Conservation (phyloP, 2,888 invertebrate genomes). For the Agapetus fuscipes region DNA sequence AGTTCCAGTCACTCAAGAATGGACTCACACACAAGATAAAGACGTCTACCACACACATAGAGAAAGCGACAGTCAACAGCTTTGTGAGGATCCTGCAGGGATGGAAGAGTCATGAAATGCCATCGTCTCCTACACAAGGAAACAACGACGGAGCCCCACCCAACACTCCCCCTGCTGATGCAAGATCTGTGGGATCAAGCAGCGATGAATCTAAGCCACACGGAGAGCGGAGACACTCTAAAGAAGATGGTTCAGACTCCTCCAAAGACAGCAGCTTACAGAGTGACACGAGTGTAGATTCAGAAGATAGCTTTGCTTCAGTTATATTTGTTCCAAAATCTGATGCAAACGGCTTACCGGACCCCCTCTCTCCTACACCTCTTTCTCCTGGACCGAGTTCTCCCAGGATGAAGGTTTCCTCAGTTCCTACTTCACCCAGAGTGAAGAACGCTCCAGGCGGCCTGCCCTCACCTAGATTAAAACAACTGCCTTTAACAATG, state of each 20-base stretch:
- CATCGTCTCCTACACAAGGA: constrained; percentile 31
- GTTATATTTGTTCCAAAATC: constrained; percentile 86
- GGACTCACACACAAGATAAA: constrained; percentile 77
- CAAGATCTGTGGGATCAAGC: constrained; percentile 15
- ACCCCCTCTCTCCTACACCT: constrained; percentile 50
- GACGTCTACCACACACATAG: constrained; percentile 73
- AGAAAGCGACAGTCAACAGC: constrained; percentile 72
- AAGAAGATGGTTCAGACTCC: constrained; percentile 82
- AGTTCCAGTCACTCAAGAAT: constrained; percentile 67
- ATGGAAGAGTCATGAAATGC: constrained; percentile 53
- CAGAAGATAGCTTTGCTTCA: constrained; percentile 88
- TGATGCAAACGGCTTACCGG: constrained; percentile 43
- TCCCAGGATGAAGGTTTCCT: constrained; percentile 53
- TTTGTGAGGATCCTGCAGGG: constrained; percentile 80
- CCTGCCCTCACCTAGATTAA: constrained; percentile 54
- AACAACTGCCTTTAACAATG: constrained; percentile 45
- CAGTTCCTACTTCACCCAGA: constrained; percentile 69
- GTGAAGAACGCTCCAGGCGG: constrained; percentile 63
- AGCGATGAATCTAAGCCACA: constrained; percentile 36
- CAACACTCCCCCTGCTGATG: constrained; percentile 26
- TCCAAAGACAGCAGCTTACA: constrained; percentile 85
- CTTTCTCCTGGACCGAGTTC: constrained; percentile 54
- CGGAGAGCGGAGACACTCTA: constrained; percentile 64
- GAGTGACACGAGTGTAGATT: constrained; percentile 89
- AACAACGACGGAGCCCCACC: constrained; percentile 22